phyloP scores from a whole-genome alignment of 2,113 vertebrate species.

The Reinhardtius hippoglossoides region DNA sequence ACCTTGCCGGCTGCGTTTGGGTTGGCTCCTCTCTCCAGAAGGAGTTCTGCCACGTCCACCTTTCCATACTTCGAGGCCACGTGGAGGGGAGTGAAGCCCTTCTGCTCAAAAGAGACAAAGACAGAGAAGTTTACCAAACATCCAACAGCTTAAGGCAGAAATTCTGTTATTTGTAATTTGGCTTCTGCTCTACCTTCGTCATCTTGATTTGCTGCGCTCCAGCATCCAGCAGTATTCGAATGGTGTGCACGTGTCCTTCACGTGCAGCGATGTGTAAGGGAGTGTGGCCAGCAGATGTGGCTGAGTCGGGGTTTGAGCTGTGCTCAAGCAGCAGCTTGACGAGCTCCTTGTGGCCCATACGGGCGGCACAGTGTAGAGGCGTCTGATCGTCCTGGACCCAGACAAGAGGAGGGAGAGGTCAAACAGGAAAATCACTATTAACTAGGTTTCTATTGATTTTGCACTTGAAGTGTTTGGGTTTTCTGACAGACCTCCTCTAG shows the following conservation, averaged over 20 bases:
- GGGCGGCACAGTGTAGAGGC: conserved; percentile 95
- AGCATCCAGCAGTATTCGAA: conserved; percentile 89
- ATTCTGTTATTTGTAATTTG: neutral
- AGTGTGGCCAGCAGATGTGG: conserved; percentile 92
- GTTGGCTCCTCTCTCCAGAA: conserved; percentile 89
- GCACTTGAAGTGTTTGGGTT: too few species aligned
- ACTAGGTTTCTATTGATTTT: too few species aligned
- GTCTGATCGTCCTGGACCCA: conserved; percentile 93
- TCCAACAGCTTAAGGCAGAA: too few species aligned
- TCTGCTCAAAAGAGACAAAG: conserved; percentile 84
- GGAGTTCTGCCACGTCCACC: conserved; percentile 89
- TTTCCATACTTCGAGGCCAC: conserved; percentile 97
- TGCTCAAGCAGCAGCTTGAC: conserved; percentile 91
- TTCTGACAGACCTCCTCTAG: neutral
- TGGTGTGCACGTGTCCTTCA: conserved; percentile 90
- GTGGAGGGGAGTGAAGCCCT: conserved; percentile 98
- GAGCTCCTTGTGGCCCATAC: conserved; percentile 92
- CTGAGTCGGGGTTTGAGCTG: conserved; percentile 88
- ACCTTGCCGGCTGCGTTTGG: conserved; percentile 95
- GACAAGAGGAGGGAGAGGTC: neutral
- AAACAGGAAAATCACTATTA: neutral
- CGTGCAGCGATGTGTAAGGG: conserved; percentile 92
- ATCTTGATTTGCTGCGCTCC: conserved; percentile 92
- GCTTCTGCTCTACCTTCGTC: conserved; percentile 89
- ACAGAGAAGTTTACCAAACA: neutral